Conservation (phyloP, 2,888 invertebrate species). For the Muschampia plurimacula region DNA sequence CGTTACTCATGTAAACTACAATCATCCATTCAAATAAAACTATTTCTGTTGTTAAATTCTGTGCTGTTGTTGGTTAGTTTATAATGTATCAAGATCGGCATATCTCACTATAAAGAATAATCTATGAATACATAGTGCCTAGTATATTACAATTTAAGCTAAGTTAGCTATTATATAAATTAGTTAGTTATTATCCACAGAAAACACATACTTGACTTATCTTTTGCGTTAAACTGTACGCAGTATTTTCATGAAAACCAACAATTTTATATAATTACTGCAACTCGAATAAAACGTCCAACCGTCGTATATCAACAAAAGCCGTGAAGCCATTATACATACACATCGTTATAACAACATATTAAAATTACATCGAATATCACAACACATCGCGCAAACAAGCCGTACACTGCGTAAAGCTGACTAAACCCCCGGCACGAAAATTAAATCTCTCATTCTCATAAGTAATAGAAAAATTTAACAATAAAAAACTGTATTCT, state of each 20-base stretch:
- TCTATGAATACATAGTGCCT: too few species aligned
- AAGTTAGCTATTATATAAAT: neutral
- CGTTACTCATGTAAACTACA: too few species aligned
- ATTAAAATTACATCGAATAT: conserved; percentile 63
- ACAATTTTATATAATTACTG: conserved; percentile 4
- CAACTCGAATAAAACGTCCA: conserved; percentile 18
- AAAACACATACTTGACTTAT: neutral
- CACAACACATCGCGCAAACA: conserved; percentile 76
- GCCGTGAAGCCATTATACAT: conserved; percentile 55
- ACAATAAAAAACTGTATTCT: too few species aligned
- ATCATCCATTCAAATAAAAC: too few species aligned
- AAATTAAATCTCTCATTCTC: neutral
- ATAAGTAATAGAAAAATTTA: too few species aligned
- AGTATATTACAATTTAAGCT: neutral
- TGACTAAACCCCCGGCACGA: conserved; percentile 30
- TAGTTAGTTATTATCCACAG: neutral
- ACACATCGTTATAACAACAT: conserved; percentile 41
- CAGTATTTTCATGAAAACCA: neutral
- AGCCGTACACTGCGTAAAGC: conserved; percentile 68
- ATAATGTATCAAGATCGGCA: too few species aligned
- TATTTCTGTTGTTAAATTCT: too few species aligned
- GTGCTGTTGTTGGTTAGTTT: too few species aligned
- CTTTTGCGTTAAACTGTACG: neutral
- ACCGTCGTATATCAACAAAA: conserved; percentile 67
- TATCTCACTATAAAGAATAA: too few species aligned